Evolutionary conservation across 2,113 vertebrate species (phyloP).

Genomic region (Grantiella picta): DNA sequence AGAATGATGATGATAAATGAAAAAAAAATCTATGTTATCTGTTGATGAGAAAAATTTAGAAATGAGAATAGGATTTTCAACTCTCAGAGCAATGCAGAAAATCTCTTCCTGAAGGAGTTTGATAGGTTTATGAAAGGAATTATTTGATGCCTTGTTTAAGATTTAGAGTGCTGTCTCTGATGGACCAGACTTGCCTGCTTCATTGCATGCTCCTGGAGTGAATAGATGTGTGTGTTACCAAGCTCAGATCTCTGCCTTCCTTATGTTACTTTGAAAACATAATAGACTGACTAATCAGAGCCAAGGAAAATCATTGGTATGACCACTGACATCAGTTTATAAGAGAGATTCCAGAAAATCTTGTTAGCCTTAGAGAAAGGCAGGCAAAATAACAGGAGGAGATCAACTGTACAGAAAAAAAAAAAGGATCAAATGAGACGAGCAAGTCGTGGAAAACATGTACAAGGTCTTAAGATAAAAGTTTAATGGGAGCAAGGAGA

Average conservation of each 20-base stretch:
- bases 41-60: neutral
- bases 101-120: neutral
- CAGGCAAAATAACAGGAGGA: neutral
- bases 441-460: neutral
- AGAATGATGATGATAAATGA: neutral
- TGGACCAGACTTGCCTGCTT: neutral
- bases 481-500: neutral
- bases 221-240: neutral
- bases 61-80: neutral
- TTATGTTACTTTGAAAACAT: neutral
- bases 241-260: neutral
- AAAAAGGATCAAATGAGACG: neutral
- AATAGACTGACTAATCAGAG: neutral
- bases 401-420: neutral
- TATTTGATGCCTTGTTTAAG: neutral
- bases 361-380: neutral
- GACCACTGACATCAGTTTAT: neutral
- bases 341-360: neutral
- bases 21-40: neutral
- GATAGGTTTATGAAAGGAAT: neutral
- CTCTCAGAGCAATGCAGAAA: fast-evolving
- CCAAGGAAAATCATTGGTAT: neutral
- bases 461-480: neutral
- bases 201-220: neutral
- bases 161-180: neutral